These are phyloP conservation scores for Ellobium chinense DNA, from an alignment of 2,888 invertebrate species.

Conservation along the genomic window DNA sequence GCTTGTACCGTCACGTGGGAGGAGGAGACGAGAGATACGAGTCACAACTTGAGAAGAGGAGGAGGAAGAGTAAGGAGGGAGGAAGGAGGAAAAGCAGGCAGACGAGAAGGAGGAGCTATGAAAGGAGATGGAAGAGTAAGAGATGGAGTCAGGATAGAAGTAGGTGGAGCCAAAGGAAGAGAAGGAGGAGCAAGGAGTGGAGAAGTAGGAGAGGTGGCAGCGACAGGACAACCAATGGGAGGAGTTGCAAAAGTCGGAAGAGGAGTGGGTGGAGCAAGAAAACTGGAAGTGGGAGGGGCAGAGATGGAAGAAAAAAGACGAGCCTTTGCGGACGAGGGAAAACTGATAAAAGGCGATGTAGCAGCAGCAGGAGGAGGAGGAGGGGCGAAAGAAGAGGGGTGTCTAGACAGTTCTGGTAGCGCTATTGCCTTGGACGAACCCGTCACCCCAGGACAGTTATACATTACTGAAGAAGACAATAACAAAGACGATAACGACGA, in stretches of 20 bases:
- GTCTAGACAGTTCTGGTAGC: background rate
- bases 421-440: too few species aligned
- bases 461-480: background rate
- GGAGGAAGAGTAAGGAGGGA: background rate
- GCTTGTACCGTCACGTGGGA: too few species aligned
- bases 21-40: background rate
- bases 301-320: background rate
- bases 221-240: constrained; percentile 2
- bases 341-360: background rate
- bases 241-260: constrained; percentile 25
- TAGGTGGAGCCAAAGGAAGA: background rate
- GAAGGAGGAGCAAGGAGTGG: constrained; percentile 6
- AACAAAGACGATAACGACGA: background rate
- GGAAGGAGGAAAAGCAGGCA: constrained; percentile 5
- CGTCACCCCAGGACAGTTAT: background rate
- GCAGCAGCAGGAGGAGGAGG: background rate
- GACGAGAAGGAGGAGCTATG: constrained; percentile 16
- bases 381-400: background rate
- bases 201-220: background rate
- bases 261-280: background rate
- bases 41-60: background rate
- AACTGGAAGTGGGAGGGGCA: background rate
- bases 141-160: background rate
- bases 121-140: constrained; percentile 17
- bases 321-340: background rate